Conservation (phyloP, 2,888 invertebrate species). For the Heliconius hortense region DNA sequence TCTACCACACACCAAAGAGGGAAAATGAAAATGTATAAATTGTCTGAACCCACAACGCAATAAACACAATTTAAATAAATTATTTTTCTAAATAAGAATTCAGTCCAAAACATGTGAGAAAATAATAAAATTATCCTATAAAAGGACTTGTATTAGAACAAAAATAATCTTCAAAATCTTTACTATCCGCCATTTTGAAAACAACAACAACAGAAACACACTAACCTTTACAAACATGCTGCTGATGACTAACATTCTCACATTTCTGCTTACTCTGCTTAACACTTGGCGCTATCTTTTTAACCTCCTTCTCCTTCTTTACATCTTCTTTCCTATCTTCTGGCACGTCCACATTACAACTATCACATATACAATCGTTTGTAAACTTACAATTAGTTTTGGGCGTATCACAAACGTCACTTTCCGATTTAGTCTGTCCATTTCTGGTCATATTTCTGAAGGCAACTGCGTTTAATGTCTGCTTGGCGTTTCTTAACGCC, state of each 20-base stretch:
- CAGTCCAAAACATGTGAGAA: too few species aligned
- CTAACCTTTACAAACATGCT: slow-evolving; percentile 72
- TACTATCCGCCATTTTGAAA: too few species aligned
- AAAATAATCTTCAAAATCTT: too few species aligned
- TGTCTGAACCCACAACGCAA: too few species aligned
- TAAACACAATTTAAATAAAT: too few species aligned
- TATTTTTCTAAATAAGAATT: too few species aligned
- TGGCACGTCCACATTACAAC: slow-evolving; percentile 57
- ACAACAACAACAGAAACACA: not conserved
- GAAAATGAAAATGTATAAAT: not conserved
- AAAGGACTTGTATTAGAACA: too few species aligned
- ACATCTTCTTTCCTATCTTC: slow-evolving; percentile 54
- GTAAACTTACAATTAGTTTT: slow-evolving; percentile 73
- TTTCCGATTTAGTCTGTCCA: slow-evolving; percentile 66
- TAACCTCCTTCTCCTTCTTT: slow-evolving; percentile 52
- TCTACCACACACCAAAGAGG: not conserved
- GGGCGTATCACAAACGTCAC: slow-evolving; percentile 69
- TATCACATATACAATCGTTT: slow-evolving; percentile 65
- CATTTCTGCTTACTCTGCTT: slow-evolving; percentile 60
- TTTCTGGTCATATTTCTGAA: slow-evolving; percentile 66
- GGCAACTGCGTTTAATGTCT: slow-evolving; percentile 69
- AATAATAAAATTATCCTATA: too few species aligned
- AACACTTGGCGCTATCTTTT: slow-evolving; percentile 55
- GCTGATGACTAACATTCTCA: slow-evolving; percentile 69
- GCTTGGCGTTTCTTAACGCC: slow-evolving; percentile 67